Evolutionary conservation across 2,113 vertebrate species (phyloP).

Genomic region (Scophthalmus maximus): DNA sequence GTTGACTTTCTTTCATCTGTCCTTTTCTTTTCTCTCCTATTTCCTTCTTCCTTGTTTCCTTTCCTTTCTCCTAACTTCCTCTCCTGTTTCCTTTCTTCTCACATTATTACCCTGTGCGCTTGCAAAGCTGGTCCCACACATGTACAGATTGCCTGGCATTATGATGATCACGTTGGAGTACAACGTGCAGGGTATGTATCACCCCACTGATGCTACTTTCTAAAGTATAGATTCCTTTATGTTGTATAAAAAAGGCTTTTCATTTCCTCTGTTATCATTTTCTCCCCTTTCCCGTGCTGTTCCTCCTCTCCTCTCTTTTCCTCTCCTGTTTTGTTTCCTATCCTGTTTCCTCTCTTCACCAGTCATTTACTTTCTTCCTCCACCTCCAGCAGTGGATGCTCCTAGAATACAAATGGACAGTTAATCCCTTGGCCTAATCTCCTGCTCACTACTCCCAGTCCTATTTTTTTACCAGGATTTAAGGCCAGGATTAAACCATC

Average conservation of each 20-base stretch:
- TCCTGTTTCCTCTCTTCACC: not conserved
- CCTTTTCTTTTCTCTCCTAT: not conserved
- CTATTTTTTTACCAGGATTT: conserved; percentile 79
- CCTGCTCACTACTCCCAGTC: conserved; percentile 48
- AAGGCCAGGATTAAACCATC: conserved; percentile 67
- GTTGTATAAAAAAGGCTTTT: no score
- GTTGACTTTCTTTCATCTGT: not conserved
- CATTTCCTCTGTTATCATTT: no score
- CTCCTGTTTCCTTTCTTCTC: no score
- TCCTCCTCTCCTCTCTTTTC: not conserved
- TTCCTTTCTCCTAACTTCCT: no score
- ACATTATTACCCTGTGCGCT: no score
- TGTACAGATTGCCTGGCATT: no score
- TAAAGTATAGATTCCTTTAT: no score
- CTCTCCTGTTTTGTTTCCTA: not conserved
- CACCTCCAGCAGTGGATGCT: conserved; percentile 38
- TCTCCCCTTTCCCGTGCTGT: no score
- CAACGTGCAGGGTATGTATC: no score
- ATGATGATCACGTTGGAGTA: no score
- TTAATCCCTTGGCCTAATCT: conserved; percentile 76
- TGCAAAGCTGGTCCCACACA: no score
- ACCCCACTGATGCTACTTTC: no score
- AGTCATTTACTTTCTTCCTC: not conserved
- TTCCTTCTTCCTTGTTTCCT: not conserved
- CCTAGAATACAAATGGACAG: conserved; percentile 57